Base-by-base conservation (phyloP, 1,140 invertebrate species). In the Aphis gossypii region DNA sequence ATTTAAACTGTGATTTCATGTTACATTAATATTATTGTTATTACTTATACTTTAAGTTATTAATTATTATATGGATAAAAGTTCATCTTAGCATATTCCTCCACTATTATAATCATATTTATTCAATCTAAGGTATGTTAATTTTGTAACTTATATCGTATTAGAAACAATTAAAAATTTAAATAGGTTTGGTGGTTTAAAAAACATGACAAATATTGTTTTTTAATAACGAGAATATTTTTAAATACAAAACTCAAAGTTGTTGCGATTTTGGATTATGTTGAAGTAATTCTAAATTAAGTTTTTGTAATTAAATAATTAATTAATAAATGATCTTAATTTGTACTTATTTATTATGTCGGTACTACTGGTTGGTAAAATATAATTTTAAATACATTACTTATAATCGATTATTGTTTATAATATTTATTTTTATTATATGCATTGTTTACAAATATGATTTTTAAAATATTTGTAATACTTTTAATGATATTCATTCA, bases 101-200 rank as follows among this genome's bases (percentile, higher is more conserved):
- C 38, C 7, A 38, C 82, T 83, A 83, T 83, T 25, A 83, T 83
- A 83, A 83, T 38, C 38, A 41, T 68, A 38, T 83, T 41, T 38
- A 83, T 88, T 88, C 51, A 87, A 48, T 88, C n/a, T 88, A n/a
- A 88, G 30, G 35, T 21, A 21, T 88, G 51, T 88, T 88, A 21
- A 3, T 35, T 54, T 51, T 88, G 87, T 51, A 20, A 35, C 46
- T 30, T 48, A 18, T 86, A 20, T 44, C n/a, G 35, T 87, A 30
- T 9, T 48, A n/a, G 2, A 88, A 0, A 2, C 86, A 51, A 88
- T n/a, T 54, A 35, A 88, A 23, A 35, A 35, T 35, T 88, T 35
- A 9, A 68, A 68, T 14, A 4, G 30, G 25, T 0, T 60, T 5
- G 9, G 18, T 68, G 25, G 56, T 60, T 30, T 0, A 18, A n/a